Evolutionary conservation across 1,140 invertebrate genomes (phyloP), one percentile per base, ranked within the genome.

Genomic region (Drosophila tropicalis): DNA sequence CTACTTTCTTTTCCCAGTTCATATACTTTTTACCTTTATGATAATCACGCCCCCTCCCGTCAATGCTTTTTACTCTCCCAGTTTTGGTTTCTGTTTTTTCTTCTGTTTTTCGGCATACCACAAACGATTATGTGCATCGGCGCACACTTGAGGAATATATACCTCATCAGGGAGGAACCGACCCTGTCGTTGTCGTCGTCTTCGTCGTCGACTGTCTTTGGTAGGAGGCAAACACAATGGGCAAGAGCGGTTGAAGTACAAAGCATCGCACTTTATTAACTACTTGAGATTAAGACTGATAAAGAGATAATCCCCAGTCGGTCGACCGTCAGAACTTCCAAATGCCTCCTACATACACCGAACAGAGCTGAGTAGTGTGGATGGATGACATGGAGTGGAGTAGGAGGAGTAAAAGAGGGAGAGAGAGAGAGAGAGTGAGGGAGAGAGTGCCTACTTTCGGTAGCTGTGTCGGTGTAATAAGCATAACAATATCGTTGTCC

Each of bases 261-360:
- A 91, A 91, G 90, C 83, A 79, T 84, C 78, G 90, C 90, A 91
- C 90, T 91, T 91, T 91, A 91, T 91, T 91, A 91, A 91, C 90
- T 91, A 91, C 90, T 91, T 91, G 90, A 91, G 90, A 91, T 91
- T 91, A 91, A 79, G 90, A 72, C 85, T 87, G 90, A 91, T 91
- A 91, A 91, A 83, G 80, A 91, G 90, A 90, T 91, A 91, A 91
- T 91, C 90, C 80, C 55, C 68, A 51, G 72, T 62, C 67, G 80
- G 89, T 74, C 78, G 87, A 83, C 71, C 71, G 64, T 76, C 70
- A 70, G 67, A 81, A 81, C 70, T 84, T 68, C 62, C 62, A 81
- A 81, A 73, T 76, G 79, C 75, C 60, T 62, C 60, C 36, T 44
- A 65, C 71, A 67, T 65, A 79, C 75, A 76, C 69, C 71, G 70